Evolutionary conservation across 2,888 invertebrate species (phyloP).

Genomic region (Creontiades dilutus): DNA sequence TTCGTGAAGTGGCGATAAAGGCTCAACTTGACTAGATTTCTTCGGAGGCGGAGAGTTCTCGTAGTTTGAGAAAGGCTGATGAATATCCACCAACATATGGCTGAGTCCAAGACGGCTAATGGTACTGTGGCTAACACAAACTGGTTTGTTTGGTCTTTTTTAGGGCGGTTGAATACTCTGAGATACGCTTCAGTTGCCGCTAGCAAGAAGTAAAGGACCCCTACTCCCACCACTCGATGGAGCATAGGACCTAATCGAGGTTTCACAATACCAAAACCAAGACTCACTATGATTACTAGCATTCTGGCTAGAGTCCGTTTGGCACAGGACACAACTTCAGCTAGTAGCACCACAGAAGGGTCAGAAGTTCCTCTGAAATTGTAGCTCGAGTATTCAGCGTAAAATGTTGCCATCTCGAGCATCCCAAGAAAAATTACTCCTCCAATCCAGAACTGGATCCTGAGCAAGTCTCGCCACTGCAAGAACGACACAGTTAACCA

Average conservation of each 20-base stretch:
- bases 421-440: constrained; percentile 91
- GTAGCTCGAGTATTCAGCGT: constrained; percentile 87
- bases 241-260: constrained; percentile 93
- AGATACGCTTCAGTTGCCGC: constrained; percentile 93
- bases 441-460: constrained; percentile 98
- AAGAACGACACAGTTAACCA: constrained; percentile 91
- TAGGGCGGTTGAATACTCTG: constrained; percentile 83
- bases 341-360: constrained; percentile 87
- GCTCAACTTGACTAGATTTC: constrained; percentile 93
- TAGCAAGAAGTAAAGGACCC: constrained; percentile 89
- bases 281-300: constrained; percentile 95
- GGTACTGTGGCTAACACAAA: constrained; percentile 90
- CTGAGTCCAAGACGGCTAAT: constrained; percentile 89
- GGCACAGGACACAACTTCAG: constrained; percentile 94
- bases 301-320: constrained; percentile 95
- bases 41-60: constrained; percentile 90
- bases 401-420: constrained; percentile 93
- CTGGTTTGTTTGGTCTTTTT: constrained; percentile 83
- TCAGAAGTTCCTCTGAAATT: constrained; percentile 85
- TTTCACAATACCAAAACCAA: constrained; percentile 97
- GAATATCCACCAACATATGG: constrained; percentile 97
- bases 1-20: constrained; percentile 96
- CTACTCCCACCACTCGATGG: constrained; percentile 92
- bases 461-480: constrained; percentile 93
- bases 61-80: constrained; percentile 93